Base-by-base conservation (phyloP, 2,113 vertebrate species). In the Larimichthys crocea region DNA sequence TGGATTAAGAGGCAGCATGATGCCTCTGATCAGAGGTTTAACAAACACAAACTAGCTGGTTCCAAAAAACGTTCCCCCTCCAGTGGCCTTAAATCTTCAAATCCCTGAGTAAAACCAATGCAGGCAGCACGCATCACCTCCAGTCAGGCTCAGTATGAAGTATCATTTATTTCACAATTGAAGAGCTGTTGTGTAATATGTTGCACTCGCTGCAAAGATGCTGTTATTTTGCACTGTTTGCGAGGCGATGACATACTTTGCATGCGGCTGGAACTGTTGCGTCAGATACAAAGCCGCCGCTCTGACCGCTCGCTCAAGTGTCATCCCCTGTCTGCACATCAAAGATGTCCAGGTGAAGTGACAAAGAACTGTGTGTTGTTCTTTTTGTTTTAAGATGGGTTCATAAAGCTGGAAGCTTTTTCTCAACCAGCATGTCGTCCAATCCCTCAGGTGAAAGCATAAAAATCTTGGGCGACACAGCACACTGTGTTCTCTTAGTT, bases 1-100 rank as follows among this genome's bases (percentile, higher is more conserved):
- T n/a, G 84, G 46, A 87, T 81, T 80, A 80, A 11, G 9, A 44
- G n/a, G 29, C 31, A 61, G 56, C 31, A 3, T 15, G 52, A 26
- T 20, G 56, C 42, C 35, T 60, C 60, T 35, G 1, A 16, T 59
- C 29, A 57, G 40, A 57, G 29, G 57, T 80, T 87, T 75, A 80
- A 26, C 48, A 66, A 59, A 70, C 26, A 26, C 48, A 66, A 59
- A 70, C 26, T 44, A 50, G 42, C 0, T 52, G 12, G 19, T 62
- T 68, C n/a, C 20, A 40, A 20, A 65, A 22, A n/a, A 15, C 9
- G 6, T 40, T 63, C 44, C 61, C 61, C 20, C 20, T 44, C 11
- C n/a, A 22, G n/a, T 5, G n/a, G 48, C 14, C 48, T 17, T 48
- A 44, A 26, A 14, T 42, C 19, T 60, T 35, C 5, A 59, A 0